Conservation (phyloP, 2,888 invertebrate species). For the Parnassius smintheus region DNA sequence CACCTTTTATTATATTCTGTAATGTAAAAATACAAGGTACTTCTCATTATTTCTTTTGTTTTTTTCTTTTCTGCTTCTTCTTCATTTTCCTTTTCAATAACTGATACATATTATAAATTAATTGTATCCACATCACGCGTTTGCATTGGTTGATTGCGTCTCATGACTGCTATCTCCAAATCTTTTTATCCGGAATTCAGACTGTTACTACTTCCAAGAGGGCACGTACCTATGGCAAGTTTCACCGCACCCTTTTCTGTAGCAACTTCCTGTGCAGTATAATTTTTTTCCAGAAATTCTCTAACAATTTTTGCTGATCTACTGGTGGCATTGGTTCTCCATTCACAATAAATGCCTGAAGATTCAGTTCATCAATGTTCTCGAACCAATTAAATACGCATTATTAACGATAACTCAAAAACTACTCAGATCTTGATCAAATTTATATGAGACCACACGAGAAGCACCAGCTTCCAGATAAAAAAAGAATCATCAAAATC, state of each 20-base stretch:
- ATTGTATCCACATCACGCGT: conserved; percentile 96
- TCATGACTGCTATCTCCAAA: conserved; percentile 98
- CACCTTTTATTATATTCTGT: conserved; percentile 53
- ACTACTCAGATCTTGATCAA: too few relatives aligned
- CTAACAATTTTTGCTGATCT: conserved; percentile 98
- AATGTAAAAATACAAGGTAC: conserved; percentile 43
- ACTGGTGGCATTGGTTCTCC: conserved; percentile 99
- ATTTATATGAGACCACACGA: too few relatives aligned
- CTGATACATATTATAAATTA: conserved; percentile 94
- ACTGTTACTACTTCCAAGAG: conserved; percentile 98
- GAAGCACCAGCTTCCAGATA: too few relatives aligned
- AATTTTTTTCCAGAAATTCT: conserved; percentile 99
- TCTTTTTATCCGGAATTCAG: conserved; percentile 99
- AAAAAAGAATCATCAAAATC: too few relatives aligned
- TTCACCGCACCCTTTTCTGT: conserved; percentile 92
- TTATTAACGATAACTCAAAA: too few relatives aligned
- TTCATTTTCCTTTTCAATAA: conserved; percentile 98
- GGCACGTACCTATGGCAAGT: conserved; percentile 96
- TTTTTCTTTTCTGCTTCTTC: conserved; percentile 99
- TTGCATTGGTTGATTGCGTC: conserved; percentile 86
- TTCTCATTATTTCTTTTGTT: conserved; percentile 86
- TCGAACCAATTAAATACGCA: too few relatives aligned
- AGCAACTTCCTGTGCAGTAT: conserved; percentile 92
- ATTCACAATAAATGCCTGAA: conserved; percentile 99
- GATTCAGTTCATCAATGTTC: too few relatives aligned